Conservation (phyloP, 2,888 invertebrate genomes). For the Balanococcus diminutus region DNA sequence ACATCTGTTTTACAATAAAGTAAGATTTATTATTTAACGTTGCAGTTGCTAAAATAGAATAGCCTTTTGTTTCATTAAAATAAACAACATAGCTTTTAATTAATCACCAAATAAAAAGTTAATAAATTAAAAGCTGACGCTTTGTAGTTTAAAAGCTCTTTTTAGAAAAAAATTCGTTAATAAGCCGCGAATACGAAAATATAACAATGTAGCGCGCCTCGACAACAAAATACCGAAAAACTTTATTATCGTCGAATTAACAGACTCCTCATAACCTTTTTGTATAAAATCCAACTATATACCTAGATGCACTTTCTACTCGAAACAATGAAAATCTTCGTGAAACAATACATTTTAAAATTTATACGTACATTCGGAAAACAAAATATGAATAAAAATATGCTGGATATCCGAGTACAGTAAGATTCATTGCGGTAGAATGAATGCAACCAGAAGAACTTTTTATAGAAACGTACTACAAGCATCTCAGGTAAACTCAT, state of each 20-base stretch:
- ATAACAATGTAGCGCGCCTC: slow-evolving; percentile 15
- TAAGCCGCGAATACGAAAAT: slow-evolving; percentile 32
- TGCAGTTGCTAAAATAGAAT: not conserved
- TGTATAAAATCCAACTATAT: not conserved
- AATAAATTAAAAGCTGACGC: slow-evolving; percentile 46
- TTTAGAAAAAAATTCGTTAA: slow-evolving; percentile 19
- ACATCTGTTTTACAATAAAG: slow-evolving; percentile 48
- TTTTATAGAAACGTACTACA: too few species aligned
- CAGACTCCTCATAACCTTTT: not conserved
- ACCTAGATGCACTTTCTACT: not conserved
- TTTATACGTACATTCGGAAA: not conserved
- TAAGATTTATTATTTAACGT: slow-evolving; percentile 47
- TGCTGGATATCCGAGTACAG: too few species aligned
- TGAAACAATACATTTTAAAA: not conserved
- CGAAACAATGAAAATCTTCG: not conserved
- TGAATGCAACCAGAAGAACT: too few species aligned
- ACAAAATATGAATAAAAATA: not conserved
- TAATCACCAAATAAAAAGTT: slow-evolving; percentile 51
- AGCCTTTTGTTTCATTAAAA: slow-evolving; percentile 40
- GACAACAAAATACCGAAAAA: not conserved
- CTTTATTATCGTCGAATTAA: slow-evolving; percentile 38
- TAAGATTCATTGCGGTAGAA: too few species aligned
- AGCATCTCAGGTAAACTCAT: too few species aligned
- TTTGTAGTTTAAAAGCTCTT: slow-evolving; percentile 31
- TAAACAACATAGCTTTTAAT: slow-evolving; percentile 48